Evolutionary conservation across 2,797 vertebrate species (phyloP).

Genomic region (Harpagifer antarcticus): DNA sequence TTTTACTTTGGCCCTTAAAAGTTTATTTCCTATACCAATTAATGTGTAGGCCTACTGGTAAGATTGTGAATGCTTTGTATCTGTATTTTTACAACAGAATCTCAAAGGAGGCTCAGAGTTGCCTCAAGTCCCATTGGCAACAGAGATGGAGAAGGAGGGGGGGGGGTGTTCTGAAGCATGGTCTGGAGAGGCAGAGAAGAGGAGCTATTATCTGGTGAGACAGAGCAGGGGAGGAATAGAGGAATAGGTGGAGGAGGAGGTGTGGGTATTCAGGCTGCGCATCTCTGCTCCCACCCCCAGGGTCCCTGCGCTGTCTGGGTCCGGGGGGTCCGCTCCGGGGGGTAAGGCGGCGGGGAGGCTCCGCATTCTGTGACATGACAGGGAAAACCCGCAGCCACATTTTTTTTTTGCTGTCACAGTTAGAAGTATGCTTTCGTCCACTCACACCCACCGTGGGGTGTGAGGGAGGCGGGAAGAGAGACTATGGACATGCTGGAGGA

Average conservation of each 20-base stretch:
- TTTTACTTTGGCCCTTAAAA: too few relatives aligned
- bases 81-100: not conserved
- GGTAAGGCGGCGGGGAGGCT: not conserved
- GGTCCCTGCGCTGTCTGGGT: conserved; percentile 2
- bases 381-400: not conserved
- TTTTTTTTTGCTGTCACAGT: conserved; percentile 3
- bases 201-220: conserved; percentile 16
- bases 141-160: not conserved
- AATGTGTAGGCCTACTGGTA: too few relatives aligned
- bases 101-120: conserved; percentile 8
- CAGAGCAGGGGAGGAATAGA: conserved; percentile 5
- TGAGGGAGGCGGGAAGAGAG: conserved; percentile 3
- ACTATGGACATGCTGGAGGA: conserved; percentile 82
- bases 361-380: conserved; percentile 8
- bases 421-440: conserved; percentile 18
- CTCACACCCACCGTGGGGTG: conserved; percentile 1
- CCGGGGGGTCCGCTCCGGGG: conserved; percentile 18
- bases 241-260: conserved; percentile 2
- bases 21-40: too few relatives aligned
- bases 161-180: not conserved
- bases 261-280: not conserved
- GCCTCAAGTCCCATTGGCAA: conserved; percentile 7
- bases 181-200: conserved; percentile 15
- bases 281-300: not conserved
- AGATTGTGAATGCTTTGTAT: too few relatives aligned